Evolutionary conservation across 2,888 invertebrate species (phyloP).

Genomic region (Andrena fulva): DNA sequence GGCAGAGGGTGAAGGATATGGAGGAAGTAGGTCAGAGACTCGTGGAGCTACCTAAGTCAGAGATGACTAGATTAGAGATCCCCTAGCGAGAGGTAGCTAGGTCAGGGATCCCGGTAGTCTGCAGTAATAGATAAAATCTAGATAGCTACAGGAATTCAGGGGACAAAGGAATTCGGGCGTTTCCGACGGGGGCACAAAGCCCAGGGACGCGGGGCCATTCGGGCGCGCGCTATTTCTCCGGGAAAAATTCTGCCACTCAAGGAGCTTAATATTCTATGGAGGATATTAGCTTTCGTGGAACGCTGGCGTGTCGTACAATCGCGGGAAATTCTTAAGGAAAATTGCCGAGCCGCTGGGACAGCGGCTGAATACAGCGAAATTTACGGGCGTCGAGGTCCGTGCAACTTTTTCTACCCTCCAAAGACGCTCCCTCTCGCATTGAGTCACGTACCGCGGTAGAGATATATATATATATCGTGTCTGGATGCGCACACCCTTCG

Average conservation of each 20-base stretch:
- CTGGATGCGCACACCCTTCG: neutral
- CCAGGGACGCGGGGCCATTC: neutral
- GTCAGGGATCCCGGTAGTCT: too few species aligned
- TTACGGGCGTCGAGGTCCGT: conserved; percentile 27
- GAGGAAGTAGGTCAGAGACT: too few species aligned
- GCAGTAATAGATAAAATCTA: too few species aligned
- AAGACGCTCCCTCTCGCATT: conserved; percentile 6
- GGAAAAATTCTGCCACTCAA: conserved; percentile 1
- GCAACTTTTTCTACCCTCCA: conserved; percentile 32
- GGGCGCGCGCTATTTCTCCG: neutral
- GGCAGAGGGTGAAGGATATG: too few species aligned
- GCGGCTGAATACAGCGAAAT: conserved; percentile 38
- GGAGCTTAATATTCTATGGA: conserved; percentile 34
- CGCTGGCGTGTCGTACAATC: conserved; percentile 15
- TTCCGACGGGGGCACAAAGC: neutral
- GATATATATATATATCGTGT: neutral
- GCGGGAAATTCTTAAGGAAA: conserved; percentile 24
- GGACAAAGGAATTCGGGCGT: too few species aligned
- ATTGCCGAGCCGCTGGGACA: conserved; percentile 25
- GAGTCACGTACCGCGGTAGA: conserved; percentile 31
- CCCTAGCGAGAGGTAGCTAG: too few species aligned
- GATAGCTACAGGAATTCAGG: neutral
- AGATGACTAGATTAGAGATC: too few species aligned
- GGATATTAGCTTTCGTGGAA: conserved; percentile 41
- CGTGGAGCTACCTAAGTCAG: too few species aligned